These are phyloP conservation scores for Apamea anceps DNA, from an alignment of 2,888 invertebrate genomes.

Conservation along the genomic window DNA sequence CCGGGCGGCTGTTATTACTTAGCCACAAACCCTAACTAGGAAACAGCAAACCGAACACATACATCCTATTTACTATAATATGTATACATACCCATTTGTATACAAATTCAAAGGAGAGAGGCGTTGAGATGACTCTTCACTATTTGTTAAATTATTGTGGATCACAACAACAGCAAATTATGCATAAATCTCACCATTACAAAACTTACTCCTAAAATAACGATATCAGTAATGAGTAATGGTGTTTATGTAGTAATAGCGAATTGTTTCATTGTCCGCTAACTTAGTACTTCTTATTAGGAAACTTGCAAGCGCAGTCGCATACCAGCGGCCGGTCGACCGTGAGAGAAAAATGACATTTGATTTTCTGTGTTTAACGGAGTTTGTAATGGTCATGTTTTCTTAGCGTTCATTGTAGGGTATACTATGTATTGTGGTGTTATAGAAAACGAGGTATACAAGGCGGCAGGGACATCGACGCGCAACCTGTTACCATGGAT, in stretches of 20 bases:
- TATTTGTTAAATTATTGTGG: too few species aligned
- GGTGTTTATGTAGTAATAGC: conserved; percentile 23
- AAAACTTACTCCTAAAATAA: conserved; percentile 44
- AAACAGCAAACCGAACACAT: too few species aligned
- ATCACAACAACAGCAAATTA: neutral
- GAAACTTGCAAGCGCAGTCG: conserved; percentile 46
- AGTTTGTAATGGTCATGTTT: neutral
- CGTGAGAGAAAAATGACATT: conserved; percentile 36
- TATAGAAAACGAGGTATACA: neutral
- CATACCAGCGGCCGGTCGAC: conserved; percentile 33
- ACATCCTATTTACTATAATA: too few species aligned
- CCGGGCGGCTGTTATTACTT: too few species aligned
- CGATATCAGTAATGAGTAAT: conserved; percentile 37
- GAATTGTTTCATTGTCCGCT: conserved; percentile 44
- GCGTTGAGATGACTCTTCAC: too few species aligned
- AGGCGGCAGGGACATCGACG: too few species aligned
- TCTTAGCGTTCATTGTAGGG: neutral
- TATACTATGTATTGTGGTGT: neutral
- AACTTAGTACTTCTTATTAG: conserved; percentile 53
- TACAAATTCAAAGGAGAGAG: too few species aligned
- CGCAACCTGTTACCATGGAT: too few species aligned
- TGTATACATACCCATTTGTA: too few species aligned
- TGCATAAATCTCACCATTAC: conserved; percentile 6
- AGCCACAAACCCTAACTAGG: too few species aligned
- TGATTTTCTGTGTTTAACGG: neutral